Evolutionary conservation across 2,888 invertebrate species (phyloP).

Genomic region (Xestia c-nigrum): DNA sequence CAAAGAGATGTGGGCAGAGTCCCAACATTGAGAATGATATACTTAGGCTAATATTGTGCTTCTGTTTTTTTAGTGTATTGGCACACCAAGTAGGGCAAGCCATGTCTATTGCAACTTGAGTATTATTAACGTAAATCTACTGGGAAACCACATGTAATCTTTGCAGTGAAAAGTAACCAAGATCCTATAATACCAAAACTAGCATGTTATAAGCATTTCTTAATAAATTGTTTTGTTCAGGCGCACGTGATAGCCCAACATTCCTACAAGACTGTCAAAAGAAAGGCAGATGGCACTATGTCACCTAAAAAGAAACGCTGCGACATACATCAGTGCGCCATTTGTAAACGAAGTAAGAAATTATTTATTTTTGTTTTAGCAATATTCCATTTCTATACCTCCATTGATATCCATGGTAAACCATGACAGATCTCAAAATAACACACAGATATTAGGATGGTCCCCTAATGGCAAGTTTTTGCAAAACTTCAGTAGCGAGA

Average conservation of each 20-base stretch:
- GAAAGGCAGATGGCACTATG: conserved; percentile 71
- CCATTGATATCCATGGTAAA: neutral
- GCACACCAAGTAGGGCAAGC: neutral
- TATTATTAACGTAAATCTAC: neutral
- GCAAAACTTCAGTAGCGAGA: neutral
- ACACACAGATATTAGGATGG: neutral
- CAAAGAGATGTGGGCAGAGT: neutral
- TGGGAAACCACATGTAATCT: neutral
- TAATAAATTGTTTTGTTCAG: conserved; percentile 65
- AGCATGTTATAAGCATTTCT: neutral
- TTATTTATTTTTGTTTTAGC: neutral
- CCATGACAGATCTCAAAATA: neutral
- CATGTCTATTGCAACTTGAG: neutral
- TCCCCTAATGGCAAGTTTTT: neutral
- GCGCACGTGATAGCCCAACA: conserved; percentile 87
- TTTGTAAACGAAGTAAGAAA: conserved; percentile 84
- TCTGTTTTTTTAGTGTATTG: neutral
- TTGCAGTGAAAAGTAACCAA: neutral
- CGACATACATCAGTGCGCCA: conserved; percentile 74
- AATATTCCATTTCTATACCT: neutral
- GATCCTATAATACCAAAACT: neutral
- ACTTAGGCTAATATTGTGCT: neutral
- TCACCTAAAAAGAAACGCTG: conserved; percentile 71
- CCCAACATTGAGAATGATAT: neutral
- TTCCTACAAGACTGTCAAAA: conserved; percentile 83